Evolutionary conservation across 1,140 invertebrate genomes (phyloP).

Genomic region (Oryzaephilus surinamensis): DNA sequence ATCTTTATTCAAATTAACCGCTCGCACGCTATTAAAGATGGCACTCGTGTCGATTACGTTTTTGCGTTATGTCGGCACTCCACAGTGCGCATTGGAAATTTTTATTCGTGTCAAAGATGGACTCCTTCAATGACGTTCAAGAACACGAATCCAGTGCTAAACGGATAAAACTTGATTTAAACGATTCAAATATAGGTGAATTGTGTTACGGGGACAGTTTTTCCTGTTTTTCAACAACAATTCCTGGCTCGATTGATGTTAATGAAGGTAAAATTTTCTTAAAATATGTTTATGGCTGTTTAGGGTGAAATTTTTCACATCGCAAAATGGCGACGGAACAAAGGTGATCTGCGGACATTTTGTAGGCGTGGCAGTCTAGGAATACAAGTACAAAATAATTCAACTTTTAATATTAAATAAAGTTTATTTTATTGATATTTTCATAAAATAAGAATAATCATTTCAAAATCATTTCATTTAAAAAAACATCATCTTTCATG

Average conservation of each 20-base stretch:
- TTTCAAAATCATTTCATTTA: too few relatives aligned
- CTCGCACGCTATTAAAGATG: too few relatives aligned
- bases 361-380: slow-evolving; percentile 30
- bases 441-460: not conserved
- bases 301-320: slow-evolving; percentile 28
- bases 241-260: slow-evolving; percentile 22
- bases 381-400: slow-evolving; percentile 11
- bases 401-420: not conserved
- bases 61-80: too few relatives aligned
- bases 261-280: slow-evolving; percentile 34
- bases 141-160: slow-evolving; percentile 34
- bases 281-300: slow-evolving; percentile 36
- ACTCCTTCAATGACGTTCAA: slow-evolving; percentile 30
- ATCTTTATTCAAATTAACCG: too few relatives aligned
- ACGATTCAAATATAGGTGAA: slow-evolving; percentile 26
- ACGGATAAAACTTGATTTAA: slow-evolving; percentile 31
- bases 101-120: slow-evolving; percentile 37
- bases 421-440: not conserved
- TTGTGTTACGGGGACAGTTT: slow-evolving; percentile 26
- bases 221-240: slow-evolving; percentile 28
- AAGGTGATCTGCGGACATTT: slow-evolving; percentile 30
- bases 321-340: slow-evolving; percentile 35
- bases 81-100: too few relatives aligned
- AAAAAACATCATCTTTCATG: too few relatives aligned
- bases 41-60: too few relatives aligned